Percentiles rank a stretch among this genome's conserved stretches.
Evolutionary conservation across 2,113 vertebrate species (phyloP).

Genomic region (Orcinus orca): DNA sequence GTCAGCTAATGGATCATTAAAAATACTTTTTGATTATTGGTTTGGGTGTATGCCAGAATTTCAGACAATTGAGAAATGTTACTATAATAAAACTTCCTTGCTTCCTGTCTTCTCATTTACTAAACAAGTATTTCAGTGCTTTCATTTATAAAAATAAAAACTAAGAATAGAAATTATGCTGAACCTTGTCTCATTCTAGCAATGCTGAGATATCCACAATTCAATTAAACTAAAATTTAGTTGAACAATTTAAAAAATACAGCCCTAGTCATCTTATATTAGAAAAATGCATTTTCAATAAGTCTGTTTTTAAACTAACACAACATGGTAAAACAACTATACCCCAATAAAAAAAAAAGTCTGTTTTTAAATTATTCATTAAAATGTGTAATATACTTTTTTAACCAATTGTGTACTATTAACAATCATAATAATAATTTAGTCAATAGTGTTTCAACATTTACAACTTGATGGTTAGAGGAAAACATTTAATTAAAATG

Average conservation of each 20-base stretch:
- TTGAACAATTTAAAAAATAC: conserved; percentile 30
- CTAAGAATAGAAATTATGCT: not conserved
- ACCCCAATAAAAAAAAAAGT: not conserved
- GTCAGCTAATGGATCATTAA: not conserved
- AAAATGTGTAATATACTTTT: not conserved
- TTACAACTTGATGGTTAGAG: not conserved
- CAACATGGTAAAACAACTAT: too few species aligned
- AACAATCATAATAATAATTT: conserved; percentile 31
- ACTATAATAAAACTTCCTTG: not conserved
- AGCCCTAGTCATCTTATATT: not conserved
- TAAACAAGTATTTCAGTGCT: not conserved
- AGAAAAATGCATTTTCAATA: not conserved
- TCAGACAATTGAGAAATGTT: conserved; percentile 12
- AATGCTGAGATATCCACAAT: not conserved
- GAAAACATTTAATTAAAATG: conserved; percentile 47
- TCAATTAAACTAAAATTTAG: not conserved
- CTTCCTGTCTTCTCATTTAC: not conserved
- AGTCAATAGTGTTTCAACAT: conserved; percentile 39
- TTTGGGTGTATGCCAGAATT: not conserved
- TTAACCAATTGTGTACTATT: not conserved
- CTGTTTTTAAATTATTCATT: conserved; percentile 20
- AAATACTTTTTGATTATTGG: not conserved
- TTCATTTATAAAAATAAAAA: conserved; percentile 44
- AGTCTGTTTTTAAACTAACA: not conserved
- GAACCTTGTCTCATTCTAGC: not conserved